These are phyloP conservation scores for Myotis lucifugus DNA, from an alignment of 2,113 vertebrate species.

Conservation along the genomic window DNA sequence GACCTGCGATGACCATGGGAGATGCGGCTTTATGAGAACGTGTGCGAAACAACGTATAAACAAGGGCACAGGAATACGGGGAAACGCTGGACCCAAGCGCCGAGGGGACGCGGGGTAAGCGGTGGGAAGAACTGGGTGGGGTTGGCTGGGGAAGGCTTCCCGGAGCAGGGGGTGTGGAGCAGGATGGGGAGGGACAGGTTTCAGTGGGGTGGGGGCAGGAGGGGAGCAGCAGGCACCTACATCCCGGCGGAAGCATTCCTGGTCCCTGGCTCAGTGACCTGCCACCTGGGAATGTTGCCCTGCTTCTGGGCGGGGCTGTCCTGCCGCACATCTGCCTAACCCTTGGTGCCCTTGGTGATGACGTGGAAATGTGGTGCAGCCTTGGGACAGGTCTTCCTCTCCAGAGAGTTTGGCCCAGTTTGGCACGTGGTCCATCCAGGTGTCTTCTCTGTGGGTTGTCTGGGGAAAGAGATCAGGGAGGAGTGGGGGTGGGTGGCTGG, in stretches of 20 bases:
- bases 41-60: not conserved
- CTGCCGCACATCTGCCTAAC: not conserved
- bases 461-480: not conserved
- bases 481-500: not conserved
- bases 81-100: not conserved
- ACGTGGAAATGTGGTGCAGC: not conserved
- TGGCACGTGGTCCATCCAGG: not conserved
- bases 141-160: not conserved
- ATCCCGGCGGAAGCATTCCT: not conserved
- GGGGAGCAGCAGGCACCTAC: not conserved
- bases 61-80: not conserved
- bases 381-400: not conserved
- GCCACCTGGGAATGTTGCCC: slow-evolving; percentile 21
- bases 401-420: not conserved
- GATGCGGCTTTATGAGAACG: slow-evolving; percentile 29
- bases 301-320: slow-evolving; percentile 40
- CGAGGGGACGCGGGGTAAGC: not conserved
- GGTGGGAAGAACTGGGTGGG: slow-evolving; percentile 15
- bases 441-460: not conserved
- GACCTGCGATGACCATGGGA: not conserved
- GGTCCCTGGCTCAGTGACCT: not conserved
- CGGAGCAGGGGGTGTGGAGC: not conserved
- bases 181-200: not conserved
- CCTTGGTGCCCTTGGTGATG: slow-evolving; percentile 21
- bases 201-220: not conserved